Conservation (phyloP, 2,797 vertebrate genomes). For the Onychomys leucogaster region DNA sequence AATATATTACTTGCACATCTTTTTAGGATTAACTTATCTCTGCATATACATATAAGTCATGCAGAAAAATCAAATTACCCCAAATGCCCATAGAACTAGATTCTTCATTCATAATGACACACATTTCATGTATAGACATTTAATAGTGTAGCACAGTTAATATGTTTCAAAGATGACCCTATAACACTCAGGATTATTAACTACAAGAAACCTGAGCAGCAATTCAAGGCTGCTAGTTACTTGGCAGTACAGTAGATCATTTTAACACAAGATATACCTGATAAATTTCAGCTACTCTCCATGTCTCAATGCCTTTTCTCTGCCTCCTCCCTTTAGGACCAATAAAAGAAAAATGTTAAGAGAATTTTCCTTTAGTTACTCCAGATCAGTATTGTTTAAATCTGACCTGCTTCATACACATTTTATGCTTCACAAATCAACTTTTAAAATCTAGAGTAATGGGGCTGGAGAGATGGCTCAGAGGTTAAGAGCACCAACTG, state of each 20-base stretch:
- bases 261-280: conserved; percentile 62
- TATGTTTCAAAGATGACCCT: conserved; percentile 81
- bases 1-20: conserved; percentile 83
- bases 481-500: too few relatives aligned
- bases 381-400: conserved; percentile 37
- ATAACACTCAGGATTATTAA: conserved; percentile 77
- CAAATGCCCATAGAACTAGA: conserved; percentile 70
- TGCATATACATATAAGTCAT: conserved; percentile 80
- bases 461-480: too few relatives aligned
- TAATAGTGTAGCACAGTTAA: conserved; percentile 78
- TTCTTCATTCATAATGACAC: conserved; percentile 80
- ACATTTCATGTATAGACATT: conserved; percentile 80
- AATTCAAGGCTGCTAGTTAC: conserved; percentile 74
- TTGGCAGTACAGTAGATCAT: conserved; percentile 70
- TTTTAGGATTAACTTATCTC: conserved; percentile 83
- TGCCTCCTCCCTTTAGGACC: conserved; percentile 1
- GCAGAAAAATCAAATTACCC: conserved; percentile 80
- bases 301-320: conserved; percentile 44
- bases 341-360: conserved; percentile 53
- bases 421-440: conserved; percentile 50
- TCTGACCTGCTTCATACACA: conserved; percentile 13
- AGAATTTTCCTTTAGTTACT: conserved; percentile 27
- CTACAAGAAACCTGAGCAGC: conserved; percentile 68
- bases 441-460: not conserved
- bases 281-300: conserved; percentile 54